These are phyloP conservation scores for Drosophila miranda DNA, from an alignment of 1,140 invertebrate genomes.

Conservation along the genomic window DNA sequence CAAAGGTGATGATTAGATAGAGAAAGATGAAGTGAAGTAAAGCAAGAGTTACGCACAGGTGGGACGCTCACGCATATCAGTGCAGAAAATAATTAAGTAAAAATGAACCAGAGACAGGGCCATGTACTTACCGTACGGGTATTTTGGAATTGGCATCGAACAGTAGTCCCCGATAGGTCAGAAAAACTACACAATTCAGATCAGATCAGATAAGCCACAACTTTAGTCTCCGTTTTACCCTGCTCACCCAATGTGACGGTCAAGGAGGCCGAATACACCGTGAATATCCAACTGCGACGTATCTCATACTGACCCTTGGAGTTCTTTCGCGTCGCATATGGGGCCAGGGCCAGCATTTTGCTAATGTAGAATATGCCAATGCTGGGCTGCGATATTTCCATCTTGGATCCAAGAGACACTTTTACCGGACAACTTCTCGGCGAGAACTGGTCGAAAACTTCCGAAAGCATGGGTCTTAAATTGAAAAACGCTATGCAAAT, in stretches of 20 bases:
- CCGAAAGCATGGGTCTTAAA: conserved; percentile 41
- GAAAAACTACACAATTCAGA: conserved; percentile 44
- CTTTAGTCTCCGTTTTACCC: too few relatives aligned
- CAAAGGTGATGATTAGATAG: conserved; percentile 38
- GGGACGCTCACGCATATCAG: conserved; percentile 1
- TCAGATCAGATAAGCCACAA: not conserved
- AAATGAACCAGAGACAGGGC: not conserved
- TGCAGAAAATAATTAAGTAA: conserved; percentile 7
- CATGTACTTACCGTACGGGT: conserved; percentile 70
- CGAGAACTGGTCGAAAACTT: conserved; percentile 22
- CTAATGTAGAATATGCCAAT: conserved; percentile 82
- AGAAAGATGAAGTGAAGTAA: conserved; percentile 14
- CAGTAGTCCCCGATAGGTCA: conserved; percentile 75
- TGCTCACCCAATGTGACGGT: conserved; percentile 69
- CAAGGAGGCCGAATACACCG: conserved; percentile 81
- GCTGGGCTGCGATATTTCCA: conserved; percentile 75
- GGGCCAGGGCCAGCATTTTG: conserved; percentile 83
- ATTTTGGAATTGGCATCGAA: conserved; percentile 76
- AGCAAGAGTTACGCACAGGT: not conserved
- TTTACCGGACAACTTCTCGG: conserved; percentile 23
- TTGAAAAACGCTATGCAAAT: conserved; percentile 58
- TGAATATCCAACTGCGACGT: conserved; percentile 82
- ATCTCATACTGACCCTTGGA: conserved; percentile 76
- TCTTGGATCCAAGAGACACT: conserved; percentile 19
- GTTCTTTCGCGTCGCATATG: conserved; percentile 68